Evolutionary conservation across 1,140 invertebrate genomes (phyloP).

Genomic region (Phthorimaea operculella): DNA sequence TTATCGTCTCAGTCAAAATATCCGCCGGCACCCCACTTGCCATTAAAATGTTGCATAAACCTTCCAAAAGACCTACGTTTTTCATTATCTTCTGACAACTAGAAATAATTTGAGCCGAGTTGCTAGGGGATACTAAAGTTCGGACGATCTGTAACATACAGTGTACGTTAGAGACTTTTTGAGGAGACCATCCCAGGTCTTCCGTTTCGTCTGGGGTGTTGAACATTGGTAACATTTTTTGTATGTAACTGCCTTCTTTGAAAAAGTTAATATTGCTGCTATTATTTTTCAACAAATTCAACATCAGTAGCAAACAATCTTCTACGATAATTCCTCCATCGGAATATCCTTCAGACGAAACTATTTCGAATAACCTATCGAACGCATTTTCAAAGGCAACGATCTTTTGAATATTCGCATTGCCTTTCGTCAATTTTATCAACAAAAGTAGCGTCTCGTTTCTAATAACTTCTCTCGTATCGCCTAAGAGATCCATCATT

Average conservation of each 20-base stretch:
- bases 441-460: constrained; percentile 96
- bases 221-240: constrained; percentile 90
- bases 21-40: constrained; percentile 96
- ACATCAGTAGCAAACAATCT: constrained; percentile 95
- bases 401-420: constrained; percentile 99
- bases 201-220: constrained; percentile 76
- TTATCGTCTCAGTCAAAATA: constrained; percentile 96
- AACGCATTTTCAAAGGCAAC: constrained; percentile 99
- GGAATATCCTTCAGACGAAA: constrained; percentile 89
- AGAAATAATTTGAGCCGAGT: constrained; percentile 77
- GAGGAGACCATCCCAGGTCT: constrained; percentile 88
- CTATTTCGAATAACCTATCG: constrained; percentile 94
- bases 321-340: constrained; percentile 98
- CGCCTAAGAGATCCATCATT: constrained; percentile 94
- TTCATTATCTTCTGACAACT: constrained; percentile 92
- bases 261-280: constrained; percentile 99
- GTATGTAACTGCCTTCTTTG: constrained; percentile 96
- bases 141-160: constrained; percentile 91
- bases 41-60: constrained; percentile 92
- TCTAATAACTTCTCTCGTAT: constrained; percentile 94
- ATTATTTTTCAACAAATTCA: constrained; percentile 95
- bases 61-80: constrained; percentile 82
- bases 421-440: constrained; percentile 93
- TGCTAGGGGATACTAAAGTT: constrained; percentile 89
- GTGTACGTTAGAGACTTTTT: constrained; percentile 95